Percentiles rank a stretch among this genome's conserved stretches.
Evolutionary conservation across 1,140 invertebrate species (phyloP).

Genomic region (Venustaconcha ellipsiformis): DNA sequence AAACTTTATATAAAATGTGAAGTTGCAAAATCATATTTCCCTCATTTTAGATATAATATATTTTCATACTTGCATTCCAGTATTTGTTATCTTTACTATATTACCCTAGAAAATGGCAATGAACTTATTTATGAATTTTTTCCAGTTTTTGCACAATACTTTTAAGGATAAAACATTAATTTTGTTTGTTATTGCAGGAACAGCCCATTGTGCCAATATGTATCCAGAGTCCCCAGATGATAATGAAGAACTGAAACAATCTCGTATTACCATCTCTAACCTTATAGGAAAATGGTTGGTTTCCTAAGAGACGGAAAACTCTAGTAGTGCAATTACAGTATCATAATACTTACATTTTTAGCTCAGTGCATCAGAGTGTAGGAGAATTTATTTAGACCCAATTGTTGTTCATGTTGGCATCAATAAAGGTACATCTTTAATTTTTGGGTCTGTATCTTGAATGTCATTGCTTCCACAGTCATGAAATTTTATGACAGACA

Average conservation of each 20-base stretch:
- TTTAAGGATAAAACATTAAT: neutral
- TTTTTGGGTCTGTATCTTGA: no score
- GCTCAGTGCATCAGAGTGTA: no score
- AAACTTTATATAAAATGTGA: conserved; percentile 4
- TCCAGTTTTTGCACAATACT: neutral
- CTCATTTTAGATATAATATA: neutral
- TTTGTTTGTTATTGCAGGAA: conserved; percentile 68
- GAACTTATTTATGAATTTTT: neutral
- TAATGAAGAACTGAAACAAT: conserved; percentile 73
- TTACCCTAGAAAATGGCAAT: neutral
- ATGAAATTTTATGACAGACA: no score
- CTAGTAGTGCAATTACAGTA: no score
- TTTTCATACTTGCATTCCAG: neutral
- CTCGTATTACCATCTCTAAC: conserved; percentile 72
- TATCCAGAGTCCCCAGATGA: conserved; percentile 72
- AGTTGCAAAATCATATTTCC: neutral
- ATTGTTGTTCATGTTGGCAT: no score
- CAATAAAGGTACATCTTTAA: no score
- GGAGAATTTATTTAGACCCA: no score
- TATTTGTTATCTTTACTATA: neutral
- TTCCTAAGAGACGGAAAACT: no score
- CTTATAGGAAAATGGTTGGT: conserved; percentile 73
- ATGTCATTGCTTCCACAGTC: no score
- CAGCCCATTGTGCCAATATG: conserved; percentile 83
- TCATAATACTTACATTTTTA: no score